Evolutionary conservation across 1,140 invertebrate species (phyloP).

Genomic region (Grapholita molesta): DNA sequence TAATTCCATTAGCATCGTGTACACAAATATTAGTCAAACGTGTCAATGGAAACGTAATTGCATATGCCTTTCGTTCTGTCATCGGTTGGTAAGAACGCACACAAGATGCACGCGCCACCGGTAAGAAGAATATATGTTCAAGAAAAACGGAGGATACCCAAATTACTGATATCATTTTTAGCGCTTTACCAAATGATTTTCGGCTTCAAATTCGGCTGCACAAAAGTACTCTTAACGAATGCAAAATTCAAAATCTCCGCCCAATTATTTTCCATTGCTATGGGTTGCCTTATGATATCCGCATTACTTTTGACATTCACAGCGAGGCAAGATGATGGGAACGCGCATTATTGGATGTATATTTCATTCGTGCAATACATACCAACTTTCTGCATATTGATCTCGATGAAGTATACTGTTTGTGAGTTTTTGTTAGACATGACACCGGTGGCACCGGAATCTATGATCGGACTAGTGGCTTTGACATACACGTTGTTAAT

Average conservation of each 20-base stretch:
- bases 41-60: too few relatives aligned
- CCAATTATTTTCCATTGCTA: background rate
- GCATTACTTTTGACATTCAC: background rate
- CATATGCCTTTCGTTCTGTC: too few relatives aligned
- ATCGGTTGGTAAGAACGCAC: too few relatives aligned
- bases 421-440: background rate
- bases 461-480: background rate
- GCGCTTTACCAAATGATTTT: background rate
- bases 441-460: background rate
- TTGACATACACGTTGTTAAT: background rate
- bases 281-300: background rate
- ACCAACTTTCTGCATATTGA: background rate
- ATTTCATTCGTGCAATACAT: background rate
- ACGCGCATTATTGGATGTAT: background rate
- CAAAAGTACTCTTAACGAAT: background rate
- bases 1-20: too few relatives aligned
- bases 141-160: background rate
- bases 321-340: background rate
- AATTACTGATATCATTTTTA: background rate
- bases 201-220: background rate
- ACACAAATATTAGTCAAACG: too few relatives aligned
- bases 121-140: background rate
- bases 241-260: background rate
- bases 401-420: background rate
- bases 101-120: too few relatives aligned